phyloP scores from a whole-genome alignment of 2,888 invertebrate species.

The Timema podura region DNA sequence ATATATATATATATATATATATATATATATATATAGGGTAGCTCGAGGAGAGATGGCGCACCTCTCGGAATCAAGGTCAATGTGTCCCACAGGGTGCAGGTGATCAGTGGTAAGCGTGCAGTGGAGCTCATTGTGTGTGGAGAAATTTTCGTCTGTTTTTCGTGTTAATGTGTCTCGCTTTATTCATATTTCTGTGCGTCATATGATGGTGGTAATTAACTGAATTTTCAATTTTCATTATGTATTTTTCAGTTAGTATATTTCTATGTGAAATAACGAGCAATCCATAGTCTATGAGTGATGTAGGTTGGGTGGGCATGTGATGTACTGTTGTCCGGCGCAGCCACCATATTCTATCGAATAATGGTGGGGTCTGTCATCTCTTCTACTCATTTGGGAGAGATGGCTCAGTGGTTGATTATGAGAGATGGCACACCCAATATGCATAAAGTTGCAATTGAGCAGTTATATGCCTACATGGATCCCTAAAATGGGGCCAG shows the following conservation, averaged over 20 bases:
- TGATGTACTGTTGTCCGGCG: not conserved
- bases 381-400: constrained; percentile 8
- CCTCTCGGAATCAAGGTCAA: not conserved
- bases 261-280: no score
- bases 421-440: constrained; percentile 8
- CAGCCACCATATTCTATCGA: not conserved
- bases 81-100: not conserved
- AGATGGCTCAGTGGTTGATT: not conserved
- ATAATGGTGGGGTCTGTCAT: constrained; percentile 4
- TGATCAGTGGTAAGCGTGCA: not conserved
- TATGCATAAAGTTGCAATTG: not conserved
- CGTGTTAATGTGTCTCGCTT: no score
- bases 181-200: no score
- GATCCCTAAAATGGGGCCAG: not conserved
- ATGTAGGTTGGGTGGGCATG: constrained; percentile 6
- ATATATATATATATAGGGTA: not conserved
- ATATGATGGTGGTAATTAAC: no score
- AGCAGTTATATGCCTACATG: not conserved
- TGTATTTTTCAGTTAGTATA: no score
- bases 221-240: no score
- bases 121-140: no score
- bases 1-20: constrained; percentile 2
- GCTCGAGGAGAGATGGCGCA: constrained; percentile 7
- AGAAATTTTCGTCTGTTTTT: no score
- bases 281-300: no score